A percentile compares a stretch with the other conserved stretches of the same genome.
These are phyloP conservation scores for Hydractinia symbiolongicarpus DNA, from an alignment of 30 jellyfish, hydroid and myxozoan genomes.

Conservation along the genomic window DNA sequence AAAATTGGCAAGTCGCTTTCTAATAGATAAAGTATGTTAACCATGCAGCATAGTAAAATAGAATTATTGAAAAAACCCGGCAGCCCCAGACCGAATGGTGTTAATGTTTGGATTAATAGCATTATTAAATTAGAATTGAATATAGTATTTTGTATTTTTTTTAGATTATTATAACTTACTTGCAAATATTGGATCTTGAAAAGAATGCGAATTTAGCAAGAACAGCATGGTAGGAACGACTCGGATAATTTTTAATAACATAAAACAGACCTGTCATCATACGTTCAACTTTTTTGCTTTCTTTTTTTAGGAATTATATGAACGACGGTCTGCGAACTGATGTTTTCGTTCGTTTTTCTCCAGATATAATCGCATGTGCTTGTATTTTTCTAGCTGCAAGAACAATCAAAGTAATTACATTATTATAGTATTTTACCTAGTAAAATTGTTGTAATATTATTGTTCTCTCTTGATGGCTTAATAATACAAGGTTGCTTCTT, in stretches of 20 bases:
- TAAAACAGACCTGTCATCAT: neutral
- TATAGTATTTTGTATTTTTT: neutral
- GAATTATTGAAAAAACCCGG: no score
- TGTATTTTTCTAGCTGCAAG: conserved; percentile 96
- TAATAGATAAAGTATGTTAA: no score
- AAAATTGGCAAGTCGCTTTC: no score
- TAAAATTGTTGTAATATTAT: neutral
- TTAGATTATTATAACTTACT: conserved; percentile 83
- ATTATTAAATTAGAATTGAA: no score
- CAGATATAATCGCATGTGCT: conserved; percentile 94
- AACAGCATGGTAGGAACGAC: conserved; percentile 69
- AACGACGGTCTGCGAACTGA: conserved; percentile 88
- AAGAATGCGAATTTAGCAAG: conserved; percentile 71
- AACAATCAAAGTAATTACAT: conserved; percentile 38
- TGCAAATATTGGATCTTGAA: conserved; percentile 78
- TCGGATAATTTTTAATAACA: neutral
- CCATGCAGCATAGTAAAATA: no score
- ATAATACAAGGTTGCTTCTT: no score
- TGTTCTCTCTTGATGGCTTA: neutral
- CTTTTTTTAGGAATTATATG: conserved; percentile 88
- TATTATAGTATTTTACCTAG: neutral
- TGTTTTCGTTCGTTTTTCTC: conserved; percentile 80
- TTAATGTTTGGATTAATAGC: no score
- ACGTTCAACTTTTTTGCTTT: neutral
- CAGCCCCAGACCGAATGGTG: no score